Evolutionary conservation across 2,113 vertebrate genomes (phyloP), one percentile per base, ranked within the genome.

Genomic region (Elachura formosa): DNA sequence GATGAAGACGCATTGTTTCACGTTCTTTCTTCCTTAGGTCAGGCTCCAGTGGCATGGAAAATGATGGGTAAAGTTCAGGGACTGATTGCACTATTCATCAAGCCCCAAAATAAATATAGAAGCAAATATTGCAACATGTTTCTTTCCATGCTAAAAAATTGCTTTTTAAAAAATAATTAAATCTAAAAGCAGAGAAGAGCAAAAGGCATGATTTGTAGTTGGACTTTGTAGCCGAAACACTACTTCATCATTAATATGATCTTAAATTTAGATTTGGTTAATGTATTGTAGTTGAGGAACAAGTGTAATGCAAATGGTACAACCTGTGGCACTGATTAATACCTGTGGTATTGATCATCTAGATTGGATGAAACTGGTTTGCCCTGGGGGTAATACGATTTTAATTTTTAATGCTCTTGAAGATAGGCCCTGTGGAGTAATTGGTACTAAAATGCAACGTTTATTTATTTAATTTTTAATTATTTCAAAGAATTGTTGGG

Each of bases 1-100:
- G 54, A 36, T 1, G 41, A 59, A 48, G 67, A 40, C 0, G 5
- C 40, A 4, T 38, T 45, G 36, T 73, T 87, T 90, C 11, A 15
- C 11, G 17, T 62, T 87, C 62, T 81, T 87, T 18, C 24, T 79
- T 82, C 5, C 4, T 63, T 61, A 55, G 21, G 52, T 93, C 78
- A 69, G 67, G 72, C 89, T 86, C 48, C 56, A 26, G 49, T 33
- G 72, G 82, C 36, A 11, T 75, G 52, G 31, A 94, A 74, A 90
- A 90, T 3, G 31, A 52, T 63, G 87, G 68, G 75, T 91, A 93
- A 93, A 96, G 94, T 96, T 96, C 95, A 97, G 75, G 85, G 68
- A 59, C 68, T 63, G 89, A 90, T 96, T 77, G 26, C 62, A 22
- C 36, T 63, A 33, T 67, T 83, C 68, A n/a, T 80, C 48, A 41